A percentile compares a stretch with the other conserved stretches of the same genome.
Evolutionary conservation across 2,113 vertebrate species (phyloP).

Genomic region (Mola mola): DNA sequence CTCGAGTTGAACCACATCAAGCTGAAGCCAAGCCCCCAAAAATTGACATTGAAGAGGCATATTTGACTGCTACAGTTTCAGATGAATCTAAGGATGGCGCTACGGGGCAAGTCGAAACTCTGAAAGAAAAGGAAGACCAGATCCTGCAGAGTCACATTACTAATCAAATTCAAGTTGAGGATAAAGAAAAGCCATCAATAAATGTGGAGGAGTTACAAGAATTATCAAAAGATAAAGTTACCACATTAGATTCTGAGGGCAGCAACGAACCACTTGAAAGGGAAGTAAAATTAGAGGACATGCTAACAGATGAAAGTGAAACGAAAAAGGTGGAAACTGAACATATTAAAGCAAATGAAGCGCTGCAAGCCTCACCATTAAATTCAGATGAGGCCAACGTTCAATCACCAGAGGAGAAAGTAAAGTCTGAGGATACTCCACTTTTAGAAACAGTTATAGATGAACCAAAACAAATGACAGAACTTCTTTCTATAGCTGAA

Average conservation of each 20-base stretch:
- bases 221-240: not conserved
- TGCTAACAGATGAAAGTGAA: not conserved
- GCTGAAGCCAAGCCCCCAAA: constrained; percentile 12
- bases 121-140: constrained; percentile 17
- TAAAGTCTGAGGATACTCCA: constrained; percentile 23
- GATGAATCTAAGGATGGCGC: constrained; percentile 7
- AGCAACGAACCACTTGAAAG: not conserved
- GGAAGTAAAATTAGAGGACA: not conserved
- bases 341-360: not conserved
- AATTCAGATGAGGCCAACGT: constrained; percentile 19
- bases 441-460: constrained; percentile 15
- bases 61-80: not conserved
- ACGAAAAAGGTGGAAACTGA: constrained; percentile 5
- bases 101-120: not conserved
- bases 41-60: constrained; percentile 17
- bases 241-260: constrained; percentile 2
- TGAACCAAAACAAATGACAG: constrained; percentile 19
- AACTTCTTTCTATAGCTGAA: constrained; percentile 20
- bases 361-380: constrained; percentile 1
- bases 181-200: constrained; percentile 20
- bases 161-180: constrained; percentile 33
- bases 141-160: constrained; percentile 5
- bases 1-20: not conserved
- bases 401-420: constrained; percentile 18
- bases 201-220: constrained; percentile 23